Evolutionary conservation across 2,113 vertebrate genomes (phyloP).

Genomic region (Microcebus tavaratra): DNA sequence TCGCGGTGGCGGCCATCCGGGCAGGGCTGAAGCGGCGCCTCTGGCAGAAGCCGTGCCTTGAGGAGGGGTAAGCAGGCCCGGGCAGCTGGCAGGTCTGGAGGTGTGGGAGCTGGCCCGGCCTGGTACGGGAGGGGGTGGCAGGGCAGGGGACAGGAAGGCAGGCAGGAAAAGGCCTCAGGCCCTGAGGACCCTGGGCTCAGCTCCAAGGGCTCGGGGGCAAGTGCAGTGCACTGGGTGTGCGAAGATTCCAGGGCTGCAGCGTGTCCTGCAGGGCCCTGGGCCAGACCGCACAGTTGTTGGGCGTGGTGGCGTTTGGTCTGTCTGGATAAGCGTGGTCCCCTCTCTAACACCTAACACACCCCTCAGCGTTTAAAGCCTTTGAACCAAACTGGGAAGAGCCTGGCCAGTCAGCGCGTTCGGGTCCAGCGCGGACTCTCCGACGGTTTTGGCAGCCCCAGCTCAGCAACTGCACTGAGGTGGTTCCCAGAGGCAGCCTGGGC

Average conservation of each 20-base stretch:
- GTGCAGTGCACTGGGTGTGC: background rate
- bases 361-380: background rate
- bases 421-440: accelerated
- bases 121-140: background rate
- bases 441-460: accelerated
- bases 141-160: background rate
- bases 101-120: background rate
- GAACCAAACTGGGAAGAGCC: background rate
- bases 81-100: too few relatives aligned
- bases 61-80: background rate
- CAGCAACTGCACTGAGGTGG: background rate
- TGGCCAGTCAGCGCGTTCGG: accelerated
- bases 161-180: background rate
- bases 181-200: background rate
- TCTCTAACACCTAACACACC: accelerated
- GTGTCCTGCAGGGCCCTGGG: background rate
- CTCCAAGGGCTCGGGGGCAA: background rate
- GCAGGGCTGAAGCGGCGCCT: background rate
- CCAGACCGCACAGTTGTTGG: accelerated
- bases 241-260: background rate
- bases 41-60: background rate
- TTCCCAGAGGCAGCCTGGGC: background rate
- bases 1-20: background rate
- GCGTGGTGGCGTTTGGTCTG: accelerated
- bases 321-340: accelerated